These are phyloP conservation scores for Micronisus gabar DNA, from an alignment of 2,113 vertebrate genomes.

Conservation along the genomic window DNA sequence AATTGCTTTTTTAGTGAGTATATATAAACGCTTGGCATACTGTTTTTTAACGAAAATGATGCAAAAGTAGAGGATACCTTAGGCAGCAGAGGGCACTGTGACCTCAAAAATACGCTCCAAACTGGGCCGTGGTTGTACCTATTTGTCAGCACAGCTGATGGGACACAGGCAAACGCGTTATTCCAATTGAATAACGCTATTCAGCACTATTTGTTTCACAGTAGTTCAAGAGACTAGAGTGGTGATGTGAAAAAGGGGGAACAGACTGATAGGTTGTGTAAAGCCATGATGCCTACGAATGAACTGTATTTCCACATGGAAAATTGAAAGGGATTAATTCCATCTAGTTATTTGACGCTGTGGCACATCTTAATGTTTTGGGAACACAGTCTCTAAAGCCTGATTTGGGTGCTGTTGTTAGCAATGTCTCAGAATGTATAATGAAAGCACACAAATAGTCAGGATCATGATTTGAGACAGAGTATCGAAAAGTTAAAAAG, in stretches of 20 bases:
- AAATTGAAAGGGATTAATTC: neutral
- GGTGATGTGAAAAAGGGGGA: neutral
- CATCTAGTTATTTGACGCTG: neutral
- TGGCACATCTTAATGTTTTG: neutral
- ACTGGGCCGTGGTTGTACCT: rapidly evolving
- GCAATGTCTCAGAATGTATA: neutral
- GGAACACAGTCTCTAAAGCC: neutral
- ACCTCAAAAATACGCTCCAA: conserved; percentile 7
- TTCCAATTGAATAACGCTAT: neutral
- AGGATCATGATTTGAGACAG: neutral
- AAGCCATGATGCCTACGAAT: neutral
- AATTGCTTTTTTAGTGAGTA: neutral
- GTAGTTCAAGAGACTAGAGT: neutral
- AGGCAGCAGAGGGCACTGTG: conserved; percentile 46
- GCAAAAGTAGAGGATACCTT: neutral
- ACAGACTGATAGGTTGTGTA: too few species aligned
- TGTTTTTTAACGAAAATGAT: neutral
- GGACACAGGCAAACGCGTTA: neutral
- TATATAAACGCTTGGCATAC: neutral
- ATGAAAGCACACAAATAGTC: neutral
- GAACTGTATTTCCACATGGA: neutral
- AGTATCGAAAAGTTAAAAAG: neutral
- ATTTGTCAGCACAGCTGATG: neutral
- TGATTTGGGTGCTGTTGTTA: neutral
- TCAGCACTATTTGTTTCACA: neutral